Evolutionary conservation across 2,888 invertebrate genomes (phyloP), one percentile per base, ranked within the genome.

Genomic region (Yponomeuta malinellus): DNA sequence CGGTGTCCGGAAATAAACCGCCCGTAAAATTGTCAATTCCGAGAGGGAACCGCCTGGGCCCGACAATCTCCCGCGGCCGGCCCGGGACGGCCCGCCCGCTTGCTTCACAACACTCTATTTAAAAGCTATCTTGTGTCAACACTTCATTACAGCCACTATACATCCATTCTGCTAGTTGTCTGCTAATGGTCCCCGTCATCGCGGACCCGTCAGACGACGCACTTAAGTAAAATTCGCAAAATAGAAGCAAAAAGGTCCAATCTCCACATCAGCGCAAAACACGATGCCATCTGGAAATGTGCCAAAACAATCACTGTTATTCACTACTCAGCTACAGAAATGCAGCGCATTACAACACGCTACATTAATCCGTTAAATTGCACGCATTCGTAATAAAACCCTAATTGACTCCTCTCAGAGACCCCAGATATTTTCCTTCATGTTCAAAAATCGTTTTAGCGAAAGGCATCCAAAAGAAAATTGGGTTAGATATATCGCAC

Each of bases 11-110:
- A 90, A 93, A 92, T 93, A 94, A 94, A 94, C 94, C 93, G 93
- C 89, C 93, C 93, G 94, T 94, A 94, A 94, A 94, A 94, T 94
- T 94, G 94, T 88, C 94, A 94, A 94, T 94, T 94, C 93, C 93
- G 87, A 87, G 86, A 82, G 86, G 86, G 85, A 48, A 10, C 23
- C 83, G 85, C 83, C 83, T 83, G 86, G 80, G 77, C 80, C 80
- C 86, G 87, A 88, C 87, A 83, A 87, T 88, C 87, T 80, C 78
- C 78, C 52, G 52, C 52, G 15, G 52, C 52, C 52, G 78, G 78
- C 78, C 76, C 75, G 74, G 74, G 76, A 77, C 74, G 78, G 78
- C 74, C 74, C 76, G 78, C 74, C 67, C 31, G 72, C 73, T 71
- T 67, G 73, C 72, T 76, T 73, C 71, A 48, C 43, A 48, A 33